phyloP scores from a whole-genome alignment of 2,113 vertebrate genomes.

The Strix uralensis region DNA sequence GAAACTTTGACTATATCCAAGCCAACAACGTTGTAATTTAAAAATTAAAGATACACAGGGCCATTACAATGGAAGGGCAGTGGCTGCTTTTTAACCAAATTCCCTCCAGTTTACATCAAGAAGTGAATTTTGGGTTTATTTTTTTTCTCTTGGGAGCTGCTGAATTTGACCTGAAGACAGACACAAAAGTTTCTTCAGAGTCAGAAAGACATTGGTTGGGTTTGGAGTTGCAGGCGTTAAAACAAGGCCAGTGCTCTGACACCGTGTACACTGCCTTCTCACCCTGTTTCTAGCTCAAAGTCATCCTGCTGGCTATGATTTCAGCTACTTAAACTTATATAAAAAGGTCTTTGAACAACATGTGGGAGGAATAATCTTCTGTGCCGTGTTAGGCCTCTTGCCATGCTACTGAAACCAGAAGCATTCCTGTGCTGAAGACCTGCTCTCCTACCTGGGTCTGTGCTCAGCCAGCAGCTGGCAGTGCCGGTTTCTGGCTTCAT shows the following conservation, averaged over 20 bases:
- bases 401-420: neutral
- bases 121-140: neutral
- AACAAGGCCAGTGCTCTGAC: neutral
- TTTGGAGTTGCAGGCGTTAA: neutral
- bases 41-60: neutral
- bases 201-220: neutral
- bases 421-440: neutral
- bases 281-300: neutral
- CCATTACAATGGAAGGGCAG: neutral
- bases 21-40: neutral
- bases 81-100: neutral
- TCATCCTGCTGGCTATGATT: neutral
- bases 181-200: neutral
- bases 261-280: neutral
- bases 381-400: neutral
- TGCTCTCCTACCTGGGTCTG: neutral
- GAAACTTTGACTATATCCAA: neutral
- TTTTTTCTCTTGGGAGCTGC: neutral
- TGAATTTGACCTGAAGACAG: neutral
- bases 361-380: neutral
- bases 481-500: neutral
- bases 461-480: rapidly evolving
- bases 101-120: neutral
- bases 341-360: neutral
- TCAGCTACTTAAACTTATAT: neutral